A percentile compares a stretch with the other conserved stretches of the same genome.
Evolutionary conservation across 2,113 vertebrate species (phyloP).

Genomic region (Clarias magur): DNA sequence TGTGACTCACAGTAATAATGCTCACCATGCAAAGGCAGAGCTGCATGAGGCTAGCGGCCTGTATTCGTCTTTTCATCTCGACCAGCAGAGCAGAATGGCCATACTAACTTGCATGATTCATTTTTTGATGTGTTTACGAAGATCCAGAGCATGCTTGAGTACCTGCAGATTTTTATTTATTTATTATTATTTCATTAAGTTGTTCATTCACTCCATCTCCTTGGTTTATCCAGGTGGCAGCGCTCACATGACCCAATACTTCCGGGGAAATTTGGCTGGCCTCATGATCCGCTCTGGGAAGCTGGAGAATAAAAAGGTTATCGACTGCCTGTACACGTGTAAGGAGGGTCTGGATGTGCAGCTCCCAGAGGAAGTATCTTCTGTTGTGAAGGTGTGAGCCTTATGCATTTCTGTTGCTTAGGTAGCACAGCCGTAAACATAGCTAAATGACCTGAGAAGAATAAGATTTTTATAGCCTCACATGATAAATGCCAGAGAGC

Average conservation of each 20-base stretch:
- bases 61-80: slow-evolving; percentile 58
- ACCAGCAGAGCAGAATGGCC: slow-evolving; percentile 53
- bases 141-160: slow-evolving; percentile 63
- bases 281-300: slow-evolving; percentile 91
- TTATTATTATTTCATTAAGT: no score
- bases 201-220: slow-evolving; percentile 22
- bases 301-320: slow-evolving; percentile 93
- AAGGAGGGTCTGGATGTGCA: slow-evolving; percentile 94
- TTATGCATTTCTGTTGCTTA: not conserved
- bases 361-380: slow-evolving; percentile 77
- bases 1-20: slow-evolving; percentile 8
- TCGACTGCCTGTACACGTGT: slow-evolving; percentile 97
- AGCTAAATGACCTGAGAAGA: not conserved
- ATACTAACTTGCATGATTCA: slow-evolving; percentile 89
- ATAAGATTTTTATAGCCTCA: slow-evolving; percentile 2
- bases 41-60: slow-evolving; percentile 76
- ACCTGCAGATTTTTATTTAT: slow-evolving; percentile 15
- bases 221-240: slow-evolving; percentile 76
- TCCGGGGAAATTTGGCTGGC: slow-evolving; percentile 90
- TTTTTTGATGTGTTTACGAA: slow-evolving; percentile 49
- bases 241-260: slow-evolving; percentile 89
- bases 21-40: slow-evolving; percentile 40
- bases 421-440: not conserved
- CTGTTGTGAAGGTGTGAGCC: slow-evolving; percentile 83
- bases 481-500: not conserved